These are phyloP conservation scores for Felis catus DNA, from an alignment of 2,113 vertebrate genomes.

Conservation along the genomic window DNA sequence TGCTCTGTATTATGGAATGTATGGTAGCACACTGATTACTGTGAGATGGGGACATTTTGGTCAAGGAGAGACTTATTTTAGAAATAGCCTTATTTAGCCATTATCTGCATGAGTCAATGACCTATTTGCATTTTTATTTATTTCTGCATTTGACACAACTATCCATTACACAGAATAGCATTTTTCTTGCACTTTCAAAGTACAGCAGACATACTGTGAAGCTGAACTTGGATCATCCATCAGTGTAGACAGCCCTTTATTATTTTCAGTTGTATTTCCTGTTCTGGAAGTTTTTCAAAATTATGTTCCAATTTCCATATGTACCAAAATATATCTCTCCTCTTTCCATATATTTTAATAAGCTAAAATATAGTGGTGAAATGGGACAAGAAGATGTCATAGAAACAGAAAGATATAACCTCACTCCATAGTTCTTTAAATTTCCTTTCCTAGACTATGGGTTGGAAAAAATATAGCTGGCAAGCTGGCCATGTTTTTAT, in stretches of 20 bases:
- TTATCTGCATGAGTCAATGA: neutral
- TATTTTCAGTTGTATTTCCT: constrained; percentile 37
- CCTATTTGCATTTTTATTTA: constrained; percentile 20
- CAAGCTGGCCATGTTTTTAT: neutral
- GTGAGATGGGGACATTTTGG: neutral
- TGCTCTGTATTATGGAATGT: neutral
- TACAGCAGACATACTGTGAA: neutral
- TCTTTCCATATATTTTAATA: neutral
- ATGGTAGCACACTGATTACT: neutral
- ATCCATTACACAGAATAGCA: neutral
- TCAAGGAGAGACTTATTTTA: constrained; percentile 15
- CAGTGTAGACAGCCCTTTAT: neutral
- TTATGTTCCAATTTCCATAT: neutral
- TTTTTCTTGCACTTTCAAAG: constrained; percentile 51
- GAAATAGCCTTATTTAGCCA: constrained; percentile 5
- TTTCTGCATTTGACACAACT: neutral
- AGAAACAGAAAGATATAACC: neutral
- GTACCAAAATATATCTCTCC: neutral
- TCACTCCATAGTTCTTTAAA: neutral
- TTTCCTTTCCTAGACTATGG: neutral
- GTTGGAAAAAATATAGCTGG: neutral
- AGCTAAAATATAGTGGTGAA: neutral
- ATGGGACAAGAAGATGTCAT: neutral
- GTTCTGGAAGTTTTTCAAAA: constrained; percentile 28
- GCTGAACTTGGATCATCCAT: neutral